phyloP scores from a whole-genome alignment of 2,113 vertebrate species.

The Cavia porcellus region DNA sequence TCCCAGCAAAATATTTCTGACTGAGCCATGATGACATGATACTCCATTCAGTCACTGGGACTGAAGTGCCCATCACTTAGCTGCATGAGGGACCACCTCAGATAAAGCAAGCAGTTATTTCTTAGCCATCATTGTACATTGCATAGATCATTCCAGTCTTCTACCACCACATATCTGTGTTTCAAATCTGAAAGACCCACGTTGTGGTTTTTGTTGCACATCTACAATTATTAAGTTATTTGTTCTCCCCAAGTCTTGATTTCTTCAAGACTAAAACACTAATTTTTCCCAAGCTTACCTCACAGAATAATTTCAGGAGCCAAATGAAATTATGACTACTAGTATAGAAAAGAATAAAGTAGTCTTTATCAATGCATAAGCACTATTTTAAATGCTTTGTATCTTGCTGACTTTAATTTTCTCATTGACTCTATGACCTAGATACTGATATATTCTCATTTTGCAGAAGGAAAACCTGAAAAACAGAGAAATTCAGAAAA shows the following conservation, averaged over 20 bases:
- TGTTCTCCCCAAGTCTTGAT: not conserved
- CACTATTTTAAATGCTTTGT: not conserved
- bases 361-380: not conserved
- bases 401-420: not conserved
- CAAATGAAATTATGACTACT: not conserved
- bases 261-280: constrained; percentile 31
- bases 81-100: not conserved
- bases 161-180: not conserved
- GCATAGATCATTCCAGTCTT: not conserved
- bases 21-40: not conserved
- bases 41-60: not conserved
- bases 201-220: constrained; percentile 7
- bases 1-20: constrained; percentile 11
- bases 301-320: not conserved
- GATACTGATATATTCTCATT: not conserved
- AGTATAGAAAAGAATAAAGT: not conserved
- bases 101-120: not conserved
- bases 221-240: not conserved
- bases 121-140: not conserved
- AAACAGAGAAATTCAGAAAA: not conserved
- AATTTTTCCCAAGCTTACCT: not conserved
- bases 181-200: not conserved
- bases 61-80: not conserved
- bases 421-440: not conserved
- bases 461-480: not conserved